These are phyloP conservation scores for Ploceus nigricollis DNA, from an alignment of 2,113 vertebrate genomes.

Conservation along the genomic window DNA sequence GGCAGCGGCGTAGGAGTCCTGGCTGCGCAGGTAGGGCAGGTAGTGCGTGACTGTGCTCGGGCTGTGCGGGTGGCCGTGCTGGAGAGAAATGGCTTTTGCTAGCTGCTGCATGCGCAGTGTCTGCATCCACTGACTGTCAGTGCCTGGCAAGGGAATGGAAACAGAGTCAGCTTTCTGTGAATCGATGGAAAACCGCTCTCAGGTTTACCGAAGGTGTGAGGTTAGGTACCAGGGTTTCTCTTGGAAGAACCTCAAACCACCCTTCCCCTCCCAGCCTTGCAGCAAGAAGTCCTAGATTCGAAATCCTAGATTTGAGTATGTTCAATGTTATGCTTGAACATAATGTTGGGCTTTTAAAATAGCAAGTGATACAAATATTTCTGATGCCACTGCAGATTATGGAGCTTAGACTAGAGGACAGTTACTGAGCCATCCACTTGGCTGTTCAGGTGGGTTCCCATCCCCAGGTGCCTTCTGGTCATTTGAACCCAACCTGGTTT, in stretches of 20 bases:
- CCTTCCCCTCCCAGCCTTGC: background rate
- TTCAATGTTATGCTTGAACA: background rate
- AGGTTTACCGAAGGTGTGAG: background rate
- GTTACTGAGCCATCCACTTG: background rate
- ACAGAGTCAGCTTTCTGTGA: background rate
- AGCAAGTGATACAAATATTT: background rate
- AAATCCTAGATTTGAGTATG: background rate
- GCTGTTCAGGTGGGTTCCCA: background rate
- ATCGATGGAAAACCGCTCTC: background rate
- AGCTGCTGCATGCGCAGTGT: constrained; percentile 80
- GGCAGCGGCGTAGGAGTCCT: constrained; percentile 88
- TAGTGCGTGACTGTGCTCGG: constrained; percentile 78
- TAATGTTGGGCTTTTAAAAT: background rate
- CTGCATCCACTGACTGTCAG: constrained; percentile 84
- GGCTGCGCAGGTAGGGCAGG: constrained; percentile 79
- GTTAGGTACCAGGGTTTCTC: background rate
- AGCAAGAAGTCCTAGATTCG: background rate
- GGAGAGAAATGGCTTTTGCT: constrained; percentile 68
- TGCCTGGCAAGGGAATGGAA: constrained; percentile 59
- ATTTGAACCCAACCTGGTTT: background rate
- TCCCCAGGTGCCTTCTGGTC: background rate
- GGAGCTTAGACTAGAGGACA: background rate
- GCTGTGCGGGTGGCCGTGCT: constrained; percentile 75
- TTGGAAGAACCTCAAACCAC: background rate
- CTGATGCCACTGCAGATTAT: background rate